phyloP scores from a whole-genome alignment of 2,797 vertebrate species.

The Arrhamphus sclerolepis region DNA sequence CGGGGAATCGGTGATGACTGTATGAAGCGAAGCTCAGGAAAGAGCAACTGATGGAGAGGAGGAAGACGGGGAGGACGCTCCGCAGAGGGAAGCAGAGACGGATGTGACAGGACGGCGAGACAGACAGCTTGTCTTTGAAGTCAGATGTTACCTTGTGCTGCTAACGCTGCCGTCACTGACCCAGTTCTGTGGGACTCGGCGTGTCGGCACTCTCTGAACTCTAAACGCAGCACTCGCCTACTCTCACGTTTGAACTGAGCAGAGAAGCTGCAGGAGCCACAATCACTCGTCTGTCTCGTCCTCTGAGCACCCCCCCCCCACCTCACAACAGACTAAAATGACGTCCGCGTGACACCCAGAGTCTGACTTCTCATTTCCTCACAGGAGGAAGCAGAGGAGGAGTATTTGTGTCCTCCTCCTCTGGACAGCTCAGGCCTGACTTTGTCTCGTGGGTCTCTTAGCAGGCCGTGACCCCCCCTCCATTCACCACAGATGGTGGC shows the following conservation, averaged over 20 bases:
- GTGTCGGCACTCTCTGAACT: slow-evolving; percentile 18
- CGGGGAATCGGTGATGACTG: slow-evolving; percentile 27
- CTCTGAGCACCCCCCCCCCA: not conserved
- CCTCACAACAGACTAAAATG: no score
- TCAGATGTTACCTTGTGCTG: slow-evolving; percentile 41
- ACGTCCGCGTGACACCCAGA: no score
- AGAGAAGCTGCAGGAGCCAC: slow-evolving; percentile 15
- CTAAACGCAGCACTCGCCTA: slow-evolving; percentile 23
- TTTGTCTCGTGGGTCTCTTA: slow-evolving; percentile 50
- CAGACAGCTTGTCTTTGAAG: slow-evolving; percentile 58
- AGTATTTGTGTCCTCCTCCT: slow-evolving; percentile 26
- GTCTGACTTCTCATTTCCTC: slow-evolving; percentile 36
- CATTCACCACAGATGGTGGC: slow-evolving; percentile 78
- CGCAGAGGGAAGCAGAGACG: slow-evolving; percentile 24
- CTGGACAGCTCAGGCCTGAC: slow-evolving; percentile 51
- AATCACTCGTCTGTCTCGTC: slow-evolving; percentile 24
- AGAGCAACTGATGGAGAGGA: slow-evolving; percentile 9
- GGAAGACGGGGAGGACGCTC: slow-evolving; percentile 12
- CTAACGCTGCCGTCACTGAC: slow-evolving; percentile 41
- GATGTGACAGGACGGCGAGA: slow-evolving; percentile 56
- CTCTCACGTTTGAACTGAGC: slow-evolving; percentile 16
- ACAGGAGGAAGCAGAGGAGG: slow-evolving; percentile 41
- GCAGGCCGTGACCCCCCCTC: slow-evolving; percentile 62
- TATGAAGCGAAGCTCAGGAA: slow-evolving; percentile 4
- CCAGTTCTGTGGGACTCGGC: slow-evolving; percentile 42